phyloP scores from a whole-genome alignment of 2,113 vertebrate species.

The Megaceryle maxima region DNA sequence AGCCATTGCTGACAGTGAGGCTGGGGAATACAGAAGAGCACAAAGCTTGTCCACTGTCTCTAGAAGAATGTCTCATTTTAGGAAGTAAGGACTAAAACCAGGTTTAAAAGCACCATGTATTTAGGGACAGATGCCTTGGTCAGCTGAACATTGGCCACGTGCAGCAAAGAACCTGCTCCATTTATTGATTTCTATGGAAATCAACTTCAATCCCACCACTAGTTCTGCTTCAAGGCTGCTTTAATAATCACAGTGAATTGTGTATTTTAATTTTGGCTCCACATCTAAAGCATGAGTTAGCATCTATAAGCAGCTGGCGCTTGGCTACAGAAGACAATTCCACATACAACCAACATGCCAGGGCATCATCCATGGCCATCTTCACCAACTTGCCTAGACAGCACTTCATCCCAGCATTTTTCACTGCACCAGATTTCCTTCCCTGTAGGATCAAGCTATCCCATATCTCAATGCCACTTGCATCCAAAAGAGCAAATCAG shows the following conservation, averaged over 20 bases:
- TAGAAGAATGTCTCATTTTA: neutral
- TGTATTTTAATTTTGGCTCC: neutral
- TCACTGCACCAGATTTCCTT: neutral
- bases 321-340: neutral
- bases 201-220: neutral
- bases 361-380: neutral
- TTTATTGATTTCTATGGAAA: neutral
- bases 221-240: neutral
- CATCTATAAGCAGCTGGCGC: neutral
- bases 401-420: neutral
- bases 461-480: fast-evolving
- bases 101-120: fast-evolving
- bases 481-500: neutral
- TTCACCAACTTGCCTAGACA: neutral
- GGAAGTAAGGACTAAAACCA: neutral
- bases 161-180: neutral
- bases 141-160: fast-evolving
- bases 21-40: neutral
- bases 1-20: neutral
- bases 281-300: neutral
- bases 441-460: neutral
- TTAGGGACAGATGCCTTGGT: neutral
- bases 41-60: neutral
- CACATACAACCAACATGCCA: neutral
- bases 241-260: fast-evolving